A percentile compares a stretch with the other conserved stretches of the same genome.
phyloP scores from a whole-genome alignment of 2,888 invertebrate genomes.

The Cosmia trapezina region DNA sequence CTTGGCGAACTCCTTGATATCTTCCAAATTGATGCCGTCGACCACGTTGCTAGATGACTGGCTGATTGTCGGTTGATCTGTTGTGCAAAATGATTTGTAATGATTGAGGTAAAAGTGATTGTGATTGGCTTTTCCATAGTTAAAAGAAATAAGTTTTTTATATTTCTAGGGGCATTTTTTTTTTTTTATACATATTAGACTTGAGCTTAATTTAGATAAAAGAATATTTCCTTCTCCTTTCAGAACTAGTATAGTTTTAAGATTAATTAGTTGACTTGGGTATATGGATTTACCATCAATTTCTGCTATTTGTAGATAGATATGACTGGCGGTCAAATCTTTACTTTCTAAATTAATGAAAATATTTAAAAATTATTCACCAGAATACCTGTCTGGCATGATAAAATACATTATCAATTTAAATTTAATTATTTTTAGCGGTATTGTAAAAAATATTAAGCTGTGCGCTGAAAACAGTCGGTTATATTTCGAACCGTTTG shows the following conservation, averaged over 20 bases:
- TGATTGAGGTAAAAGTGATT: background rate
- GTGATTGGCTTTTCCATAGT: background rate
- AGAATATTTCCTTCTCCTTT: no score
- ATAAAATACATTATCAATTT: background rate
- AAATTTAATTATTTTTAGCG: background rate
- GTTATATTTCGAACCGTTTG: background rate
- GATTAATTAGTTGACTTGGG: background rate
- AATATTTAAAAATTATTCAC: background rate
- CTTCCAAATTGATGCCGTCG: constrained; percentile 98
- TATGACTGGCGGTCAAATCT: background rate
- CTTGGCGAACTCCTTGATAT: constrained; percentile 99
- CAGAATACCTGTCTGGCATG: background rate
- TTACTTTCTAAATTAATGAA: background rate
- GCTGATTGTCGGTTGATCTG: constrained; percentile 98
- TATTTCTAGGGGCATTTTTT: no score
- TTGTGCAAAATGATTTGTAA: constrained; percentile 63
- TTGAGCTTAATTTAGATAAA: background rate
- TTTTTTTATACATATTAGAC: no score
- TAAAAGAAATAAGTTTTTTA: no score
- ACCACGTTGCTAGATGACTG: constrained; percentile 98
- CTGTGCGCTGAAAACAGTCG: background rate
- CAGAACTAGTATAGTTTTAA: background rate
- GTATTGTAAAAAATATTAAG: background rate
- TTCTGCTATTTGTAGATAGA: no score
- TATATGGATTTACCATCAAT: background rate